Percentiles rank a stretch among this genome's conserved stretches.
phyloP scores from a whole-genome alignment of 2,113 vertebrate species.

The Pseudonaja textilis region DNA sequence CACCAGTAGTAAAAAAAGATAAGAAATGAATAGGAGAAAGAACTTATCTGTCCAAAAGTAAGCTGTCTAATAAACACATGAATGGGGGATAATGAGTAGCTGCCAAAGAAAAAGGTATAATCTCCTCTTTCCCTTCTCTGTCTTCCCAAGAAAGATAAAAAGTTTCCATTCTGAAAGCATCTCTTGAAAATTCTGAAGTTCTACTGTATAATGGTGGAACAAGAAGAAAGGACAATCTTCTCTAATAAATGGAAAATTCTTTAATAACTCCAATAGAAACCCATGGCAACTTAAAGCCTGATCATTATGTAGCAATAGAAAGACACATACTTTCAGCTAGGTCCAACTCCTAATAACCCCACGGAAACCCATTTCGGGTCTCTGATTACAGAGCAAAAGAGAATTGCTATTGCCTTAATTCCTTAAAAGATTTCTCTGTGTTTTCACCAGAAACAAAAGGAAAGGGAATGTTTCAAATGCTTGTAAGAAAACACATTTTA shows the following conservation, averaged over 20 bases:
- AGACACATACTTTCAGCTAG: neutral
- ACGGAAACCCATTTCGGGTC: neutral
- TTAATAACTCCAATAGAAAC: neutral
- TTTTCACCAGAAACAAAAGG: neutral
- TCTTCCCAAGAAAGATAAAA: neutral
- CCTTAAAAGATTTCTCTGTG: neutral
- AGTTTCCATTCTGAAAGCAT: neutral
- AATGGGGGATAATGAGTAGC: neutral
- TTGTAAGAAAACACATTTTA: neutral
- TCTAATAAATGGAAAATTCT: neutral
- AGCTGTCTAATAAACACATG: neutral
- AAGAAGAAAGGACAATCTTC: neutral
- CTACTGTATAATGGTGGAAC: neutral
- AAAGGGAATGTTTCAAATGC: neutral
- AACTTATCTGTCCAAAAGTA: neutral
- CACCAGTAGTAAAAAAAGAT: neutral
- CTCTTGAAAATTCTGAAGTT: neutral
- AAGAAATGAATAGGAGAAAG: neutral
- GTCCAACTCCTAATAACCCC: neutral
- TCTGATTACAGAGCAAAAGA: neutral
- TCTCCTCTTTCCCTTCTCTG: neutral
- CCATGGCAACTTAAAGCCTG: neutral
- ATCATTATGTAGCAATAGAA: neutral
- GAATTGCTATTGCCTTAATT: neutral
- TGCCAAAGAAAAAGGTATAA: neutral